Percentiles rank a stretch among this genome's conserved stretches.
These are phyloP conservation scores for Catharus minimus DNA, from an alignment of 2,113 vertebrate species.

Conservation along the genomic window DNA sequence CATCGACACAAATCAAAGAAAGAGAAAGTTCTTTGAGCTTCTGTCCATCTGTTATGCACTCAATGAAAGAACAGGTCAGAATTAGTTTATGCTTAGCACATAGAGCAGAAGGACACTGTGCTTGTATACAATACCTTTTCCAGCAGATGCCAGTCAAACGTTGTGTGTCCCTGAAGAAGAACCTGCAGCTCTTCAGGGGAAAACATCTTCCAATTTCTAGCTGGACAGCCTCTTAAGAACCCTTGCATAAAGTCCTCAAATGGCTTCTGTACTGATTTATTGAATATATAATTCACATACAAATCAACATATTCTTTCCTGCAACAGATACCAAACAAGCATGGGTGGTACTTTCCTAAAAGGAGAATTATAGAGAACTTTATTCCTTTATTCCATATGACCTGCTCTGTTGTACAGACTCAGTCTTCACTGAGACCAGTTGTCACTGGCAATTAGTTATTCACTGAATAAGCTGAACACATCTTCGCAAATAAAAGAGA, in stretches of 20 bases:
- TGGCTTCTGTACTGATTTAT: slow-evolving; percentile 50
- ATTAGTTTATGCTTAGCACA: not conserved
- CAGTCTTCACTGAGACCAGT: not conserved
- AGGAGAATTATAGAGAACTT: not conserved
- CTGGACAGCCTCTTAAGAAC: slow-evolving; percentile 67
- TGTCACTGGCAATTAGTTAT: not conserved
- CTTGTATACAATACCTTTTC: slow-evolving; percentile 34
- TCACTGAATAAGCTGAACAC: not conserved
- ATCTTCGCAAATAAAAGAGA: not conserved
- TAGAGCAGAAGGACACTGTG: not conserved
- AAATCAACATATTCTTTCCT: slow-evolving; percentile 72
- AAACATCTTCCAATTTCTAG: slow-evolving; percentile 55
- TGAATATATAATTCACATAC: slow-evolving; percentile 65
- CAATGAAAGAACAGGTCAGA: not conserved
- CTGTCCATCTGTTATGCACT: not conserved
- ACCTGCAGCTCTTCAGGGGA: slow-evolving; percentile 60
- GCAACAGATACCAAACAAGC: not conserved
- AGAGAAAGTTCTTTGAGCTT: not conserved
- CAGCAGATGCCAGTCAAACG: slow-evolving; percentile 63
- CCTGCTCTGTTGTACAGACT: not conserved
- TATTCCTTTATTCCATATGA: not conserved
- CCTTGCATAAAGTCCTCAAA: slow-evolving; percentile 63
- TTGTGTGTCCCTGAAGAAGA: slow-evolving; percentile 47
- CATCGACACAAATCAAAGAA: not conserved
- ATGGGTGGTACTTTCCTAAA: not conserved